Evolutionary conservation across 2,113 vertebrate genomes (phyloP), one percentile per base, ranked within the genome.

Genomic region (Leuciscus idus): DNA sequence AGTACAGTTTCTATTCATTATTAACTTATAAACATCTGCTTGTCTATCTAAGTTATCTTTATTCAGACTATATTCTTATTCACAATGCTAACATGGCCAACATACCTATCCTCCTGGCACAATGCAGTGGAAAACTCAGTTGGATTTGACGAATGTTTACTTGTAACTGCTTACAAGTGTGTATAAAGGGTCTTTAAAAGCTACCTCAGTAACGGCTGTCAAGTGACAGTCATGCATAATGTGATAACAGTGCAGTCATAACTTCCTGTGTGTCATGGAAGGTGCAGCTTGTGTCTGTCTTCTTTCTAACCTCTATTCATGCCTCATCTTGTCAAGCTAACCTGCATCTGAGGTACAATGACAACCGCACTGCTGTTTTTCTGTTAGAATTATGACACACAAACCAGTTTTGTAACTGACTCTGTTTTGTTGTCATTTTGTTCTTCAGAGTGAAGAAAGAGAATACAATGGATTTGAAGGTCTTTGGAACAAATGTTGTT

Each of bases 41-140:
- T 19, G 6, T 55, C 52, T 57, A 57, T 57, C 55, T 21, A 43
- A 17, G 17, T 30, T 33, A 8, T 68, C 13, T 30, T 17, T 30
- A 68, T 21, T 74, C 19, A 23, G 11, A 48, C 73, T 28, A 9
- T 28, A 28, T 48, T 48, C 43, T 15, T 59, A 80, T 43, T 66
- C 39, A 3, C 23, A 78, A 28, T 72, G 28, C 12, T 46, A 43
- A 43, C 23, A 11, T 66, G 46, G 21, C 48, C 50, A 73, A 61
- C 55, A 33, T 43, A 77, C 75, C 61, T 85, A 79, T 66, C 89
- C 89, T 87, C 72, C 81, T 93, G 91, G 90, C 43, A 17, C 73
- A 28, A 90, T 85, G 23, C 83, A n/a, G 30, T 90, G 89, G 87
- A 90, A 92, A 92, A 91, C 80, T 30, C 84, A 78, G 70, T 19